Evolutionary conservation across 2,888 invertebrate genomes (phyloP), one percentile per base, ranked within the genome.

Genomic region (Drosophila histrio): DNA sequence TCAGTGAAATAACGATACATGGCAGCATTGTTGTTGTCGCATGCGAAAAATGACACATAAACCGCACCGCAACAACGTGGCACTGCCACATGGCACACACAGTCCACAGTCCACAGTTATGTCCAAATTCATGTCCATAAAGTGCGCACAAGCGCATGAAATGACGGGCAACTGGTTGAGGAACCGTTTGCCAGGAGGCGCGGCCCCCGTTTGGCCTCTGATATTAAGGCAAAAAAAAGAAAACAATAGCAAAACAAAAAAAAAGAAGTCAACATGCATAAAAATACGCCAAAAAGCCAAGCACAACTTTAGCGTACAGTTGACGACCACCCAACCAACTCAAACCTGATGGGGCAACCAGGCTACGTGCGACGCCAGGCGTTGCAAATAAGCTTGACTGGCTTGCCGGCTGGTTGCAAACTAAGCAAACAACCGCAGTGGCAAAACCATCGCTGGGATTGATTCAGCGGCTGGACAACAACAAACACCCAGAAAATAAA

Each of bases 261-360:
- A 58, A 47, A 60, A 54, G n/a, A 69, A 62, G 43, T 34, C 65
- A 47, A 63, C 54, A 68, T 73, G 67, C 77, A 79, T 65, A 77
- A 69, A 80, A 72, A 63, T 61, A 57, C 50, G 47, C 56, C 65
- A 56, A 60, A 53, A 60, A 57, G 52, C 46, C 56, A 67, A 59
- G 77, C 77, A 46, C 61, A 53, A 41, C 66, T 44, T 36, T 34
- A 57, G n/a, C 62, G 26, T 32, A 11, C 39, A 41, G 34, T 69
- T 84, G 85, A 78, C 82, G 85, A 78, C 82, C 87, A 87, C 79
- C 76, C 76, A 84, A 19, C 39, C 41, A 54, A 57, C 58, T 19
- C 36, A 44, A 44, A 26, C 26, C 17, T 22, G 61, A 59, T 66
- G 70, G 47, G 84, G 78, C 85, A 72, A 64, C 50, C 63, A 13